Base-by-base conservation (phyloP, 2,888 invertebrate species). In the Mesorhabditis spiculigera region DNA sequence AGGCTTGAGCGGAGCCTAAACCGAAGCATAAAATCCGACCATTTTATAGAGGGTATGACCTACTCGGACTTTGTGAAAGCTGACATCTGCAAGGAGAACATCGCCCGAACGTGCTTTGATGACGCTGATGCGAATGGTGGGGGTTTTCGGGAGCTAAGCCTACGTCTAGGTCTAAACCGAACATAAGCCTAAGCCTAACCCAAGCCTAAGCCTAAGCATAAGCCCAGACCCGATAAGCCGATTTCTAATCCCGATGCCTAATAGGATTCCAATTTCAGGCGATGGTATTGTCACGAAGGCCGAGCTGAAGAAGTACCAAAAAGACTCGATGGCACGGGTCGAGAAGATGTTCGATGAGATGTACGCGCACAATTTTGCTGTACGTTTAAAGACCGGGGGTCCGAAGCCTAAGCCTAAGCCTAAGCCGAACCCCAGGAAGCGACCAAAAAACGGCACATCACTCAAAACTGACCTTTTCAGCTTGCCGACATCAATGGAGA, bases 81-180 rank as follows among this genome's bases (percentile, higher is more conserved):
- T 65, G 8, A 64, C 69, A 58, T 63, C 65, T 41, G 42, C 58
- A 61, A 45, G 65, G 63, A 61, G 69, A 45, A 69, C 69, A 42
- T 50, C 58, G 58, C 58, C 58, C 58, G 58, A 50, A 10, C n/a
- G 8, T 50, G 58, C n/a, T 50, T 50, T 50, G 58, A 50, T n/a
- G 58, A 50, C n/a, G 58, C 58, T n/a, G 58, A 50, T n/a, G n/a
- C 8, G n/a, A 50, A 50, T 50, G 58, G 58, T 50, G 28, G 28
- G 28, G 28, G 28, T 28, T 28, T 28, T 3, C 28, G 28, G 28
- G 28, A 28, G 28, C 28, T 28, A 28, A 28, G 28, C 28, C 28
- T 28, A 28, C 28, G 28, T 3, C 28, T 28, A 28, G 28, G 28
- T 28, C 28, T 28, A 28, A 28, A 28, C 28, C 28, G 28, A 28